Base-by-base conservation (phyloP, 2,113 vertebrate genomes). In the Oenanthe melanoleuca region DNA sequence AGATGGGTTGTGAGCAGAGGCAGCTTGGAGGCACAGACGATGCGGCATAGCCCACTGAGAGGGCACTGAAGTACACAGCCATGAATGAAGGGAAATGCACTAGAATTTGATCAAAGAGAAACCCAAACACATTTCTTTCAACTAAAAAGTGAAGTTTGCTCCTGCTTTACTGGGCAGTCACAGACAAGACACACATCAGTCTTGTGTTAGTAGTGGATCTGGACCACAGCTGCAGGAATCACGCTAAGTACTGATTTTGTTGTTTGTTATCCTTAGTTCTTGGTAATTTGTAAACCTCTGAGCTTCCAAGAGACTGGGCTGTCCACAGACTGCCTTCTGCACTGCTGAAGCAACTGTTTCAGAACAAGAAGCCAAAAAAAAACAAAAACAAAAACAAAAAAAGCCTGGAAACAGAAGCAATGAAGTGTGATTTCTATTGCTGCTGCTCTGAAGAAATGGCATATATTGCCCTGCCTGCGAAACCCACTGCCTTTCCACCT, bases 11-110 rank as follows among this genome's bases (percentile, higher is more conserved):
- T 6, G 67, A 23, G 33, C 4, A 4, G 33, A 64, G 29, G 47
- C 40, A 53, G 40, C 81, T 38, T 0, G 0, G 53, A 75, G 45
- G 25, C 1, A 2, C 11, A 2, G 70, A 47, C 0, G 63, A 59
- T 18, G 19, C 0, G 0, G 61, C 77, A 57, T 0, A 1, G 31
- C 33, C 14, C 44, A 33, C 21, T 6, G n/a, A n/a, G 0, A 1
- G 1, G 20, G 29, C 8, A 1, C 26, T 29, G 72, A 47, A 65
- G 29, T 21, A 2, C 49, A 31, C 14, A 20, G 49, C 45, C 25
- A 7, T 1, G 1, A 34, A 25, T 3, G 14, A 86, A 84, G 60
- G 28, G 44, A 70, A 59, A n/a, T 1, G 0, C 61, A 56, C 33
- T 6, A 14, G 20, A 65, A 65, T 16, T 9, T 24, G 38, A 78